A percentile compares a stretch with the other conserved stretches of the same genome.
Evolutionary conservation across 2,113 vertebrate species (phyloP).

Genomic region (Odobenus rosmarus): DNA sequence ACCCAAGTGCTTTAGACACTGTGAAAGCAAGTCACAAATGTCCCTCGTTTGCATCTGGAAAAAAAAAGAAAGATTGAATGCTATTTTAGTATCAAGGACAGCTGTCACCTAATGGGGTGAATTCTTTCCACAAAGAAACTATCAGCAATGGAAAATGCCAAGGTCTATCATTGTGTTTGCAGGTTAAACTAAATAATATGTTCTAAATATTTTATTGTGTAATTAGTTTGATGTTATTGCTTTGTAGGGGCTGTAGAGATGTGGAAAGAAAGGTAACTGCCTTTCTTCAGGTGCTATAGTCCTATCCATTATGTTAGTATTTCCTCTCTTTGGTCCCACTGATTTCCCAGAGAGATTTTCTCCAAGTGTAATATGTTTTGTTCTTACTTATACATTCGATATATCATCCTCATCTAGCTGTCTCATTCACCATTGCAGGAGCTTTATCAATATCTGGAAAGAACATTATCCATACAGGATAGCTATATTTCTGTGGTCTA

Average conservation of each 20-base stretch:
- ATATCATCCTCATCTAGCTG: neutral
- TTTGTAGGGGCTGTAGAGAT: neutral
- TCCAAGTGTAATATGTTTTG: neutral
- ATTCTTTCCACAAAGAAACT: slow-evolving; percentile 68
- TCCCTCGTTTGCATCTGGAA: slow-evolving; percentile 60
- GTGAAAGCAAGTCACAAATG: slow-evolving; percentile 72
- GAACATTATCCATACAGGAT: neutral
- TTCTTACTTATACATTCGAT: neutral
- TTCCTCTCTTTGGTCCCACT: neutral
- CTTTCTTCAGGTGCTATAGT: neutral
- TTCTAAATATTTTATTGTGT: slow-evolving; percentile 59
- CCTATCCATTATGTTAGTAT: neutral
- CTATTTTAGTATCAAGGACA: slow-evolving; percentile 73
- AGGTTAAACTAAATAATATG: slow-evolving; percentile 59
- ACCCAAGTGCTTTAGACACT: slow-evolving; percentile 62
- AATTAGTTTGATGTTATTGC: slow-evolving; percentile 30
- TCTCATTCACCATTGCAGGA: neutral
- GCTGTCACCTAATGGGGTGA: slow-evolving; percentile 59
- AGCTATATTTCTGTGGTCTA: slow-evolving; percentile 27
- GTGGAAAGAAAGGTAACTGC: neutral
- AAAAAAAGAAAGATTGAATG: slow-evolving; percentile 52
- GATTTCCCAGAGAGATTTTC: slow-evolving; percentile 50
- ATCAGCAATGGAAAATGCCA: slow-evolving; percentile 70
- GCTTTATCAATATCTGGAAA: slow-evolving; percentile 48
- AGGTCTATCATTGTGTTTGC: slow-evolving; percentile 65